Conservation (phyloP, 2,113 vertebrate species). For the Gobiocypris rarus region DNA sequence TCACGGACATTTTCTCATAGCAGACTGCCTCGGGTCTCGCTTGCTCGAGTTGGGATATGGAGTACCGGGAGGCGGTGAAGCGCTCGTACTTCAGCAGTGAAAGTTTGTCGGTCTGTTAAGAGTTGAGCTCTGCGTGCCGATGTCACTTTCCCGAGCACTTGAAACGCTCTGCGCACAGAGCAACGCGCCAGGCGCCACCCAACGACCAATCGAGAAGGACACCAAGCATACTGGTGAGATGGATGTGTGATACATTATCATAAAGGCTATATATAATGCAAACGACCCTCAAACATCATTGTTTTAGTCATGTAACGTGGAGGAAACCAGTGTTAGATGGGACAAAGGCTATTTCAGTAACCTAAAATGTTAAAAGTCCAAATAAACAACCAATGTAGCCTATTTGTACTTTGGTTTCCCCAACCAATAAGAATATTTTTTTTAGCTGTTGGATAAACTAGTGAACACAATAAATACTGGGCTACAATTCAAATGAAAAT, state of each 20-base stretch:
- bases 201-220: constrained; percentile 13
- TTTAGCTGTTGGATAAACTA: too few relatives aligned
- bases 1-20: constrained; percentile 73
- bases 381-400: too few relatives aligned
- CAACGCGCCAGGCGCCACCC: constrained; percentile 45
- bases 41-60: not conserved
- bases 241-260: not conserved
- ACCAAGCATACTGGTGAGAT: not conserved
- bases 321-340: too few relatives aligned
- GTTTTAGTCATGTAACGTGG: too few relatives aligned
- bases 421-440: too few relatives aligned
- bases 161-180: not conserved
- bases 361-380: too few relatives aligned
- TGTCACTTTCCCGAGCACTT: not conserved
- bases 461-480: too few relatives aligned
- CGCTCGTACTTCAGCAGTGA: not conserved
- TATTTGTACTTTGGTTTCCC: too few relatives aligned
- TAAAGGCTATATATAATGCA: not conserved
- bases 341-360: too few relatives aligned
- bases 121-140: constrained; percentile 5
- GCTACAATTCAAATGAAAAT: too few relatives aligned
- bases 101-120: constrained; percentile 2
- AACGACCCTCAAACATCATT: not conserved
- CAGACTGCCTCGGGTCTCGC: not conserved
- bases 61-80: not conserved